Percentiles rank a stretch among this genome's conserved stretches.
Conservation (phyloP, 2,888 invertebrate genomes). For the Gymnoscelis rufifasciata region DNA sequence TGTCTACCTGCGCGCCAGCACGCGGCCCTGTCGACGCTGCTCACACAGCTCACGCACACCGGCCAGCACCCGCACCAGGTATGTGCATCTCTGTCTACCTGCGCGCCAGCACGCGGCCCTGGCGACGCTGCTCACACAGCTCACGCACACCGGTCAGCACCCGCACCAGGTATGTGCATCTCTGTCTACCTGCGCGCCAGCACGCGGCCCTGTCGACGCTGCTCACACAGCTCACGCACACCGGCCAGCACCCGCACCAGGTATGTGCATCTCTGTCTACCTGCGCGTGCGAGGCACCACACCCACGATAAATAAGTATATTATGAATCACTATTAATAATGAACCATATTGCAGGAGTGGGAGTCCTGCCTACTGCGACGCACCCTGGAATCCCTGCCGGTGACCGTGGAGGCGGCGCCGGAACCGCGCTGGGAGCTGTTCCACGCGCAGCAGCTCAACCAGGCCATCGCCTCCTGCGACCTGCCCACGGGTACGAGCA, state of each 20-base stretch:
- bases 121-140: constrained; percentile 83
- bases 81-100: neutral
- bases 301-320: too few species aligned
- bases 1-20: neutral
- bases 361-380: constrained; percentile 68
- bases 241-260: neutral
- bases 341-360: constrained; percentile 43
- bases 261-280: neutral
- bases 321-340: too few species aligned
- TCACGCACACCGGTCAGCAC: constrained; percentile 35
- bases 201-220: constrained; percentile 81
- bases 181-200: neutral
- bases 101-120: constrained; percentile 44
- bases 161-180: neutral
- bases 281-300: too few species aligned
- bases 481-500: constrained; percentile 57
- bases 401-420: constrained; percentile 45
- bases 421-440: constrained; percentile 70
- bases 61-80: neutral
- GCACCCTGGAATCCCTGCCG: constrained; percentile 55
- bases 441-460: constrained; percentile 61
- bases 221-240: constrained; percentile 70
- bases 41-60: constrained; percentile 68
- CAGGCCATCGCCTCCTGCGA: constrained; percentile 65
- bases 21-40: constrained; percentile 81